phyloP scores from a whole-genome alignment of 1,140 invertebrate genomes.

The Papilio dardanus region DNA sequence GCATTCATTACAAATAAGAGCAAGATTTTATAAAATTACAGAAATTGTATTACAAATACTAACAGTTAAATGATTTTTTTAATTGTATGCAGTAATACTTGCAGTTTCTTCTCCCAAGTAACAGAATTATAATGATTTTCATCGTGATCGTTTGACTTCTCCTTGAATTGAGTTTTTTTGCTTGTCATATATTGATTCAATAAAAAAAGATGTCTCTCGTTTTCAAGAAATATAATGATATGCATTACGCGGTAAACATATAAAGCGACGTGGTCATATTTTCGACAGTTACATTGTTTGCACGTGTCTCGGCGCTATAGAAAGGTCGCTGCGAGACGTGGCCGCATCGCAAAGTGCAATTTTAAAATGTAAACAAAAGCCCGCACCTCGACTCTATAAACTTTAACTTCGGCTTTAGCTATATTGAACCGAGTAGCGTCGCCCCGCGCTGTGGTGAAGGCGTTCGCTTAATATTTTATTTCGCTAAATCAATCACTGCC shows the following conservation, averaged over 20 bases:
- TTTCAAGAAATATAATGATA: slow-evolving; percentile 12
- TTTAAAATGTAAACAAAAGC: slow-evolving; percentile 78
- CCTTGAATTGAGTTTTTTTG: too few species aligned
- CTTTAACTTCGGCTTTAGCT: slow-evolving; percentile 66
- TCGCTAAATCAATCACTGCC: slow-evolving; percentile 41
- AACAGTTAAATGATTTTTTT: too few species aligned
- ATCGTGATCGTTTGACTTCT: too few species aligned
- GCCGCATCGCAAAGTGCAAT: slow-evolving; percentile 75
- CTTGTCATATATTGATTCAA: too few species aligned
- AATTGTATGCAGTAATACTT: too few species aligned
- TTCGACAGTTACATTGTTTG: slow-evolving; percentile 74
- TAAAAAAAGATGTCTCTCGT: background rate
- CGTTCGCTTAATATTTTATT: slow-evolving; percentile 40
- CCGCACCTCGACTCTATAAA: slow-evolving; percentile 67
- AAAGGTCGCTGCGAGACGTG: slow-evolving; percentile 59
- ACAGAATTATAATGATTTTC: too few species aligned
- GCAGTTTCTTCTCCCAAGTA: too few species aligned
- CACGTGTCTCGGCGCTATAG: slow-evolving; percentile 63
- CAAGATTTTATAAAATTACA: too few species aligned
- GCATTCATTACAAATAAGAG: too few species aligned
- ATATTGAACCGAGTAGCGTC: slow-evolving; percentile 61
- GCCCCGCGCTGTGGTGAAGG: background rate
- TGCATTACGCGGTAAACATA: slow-evolving; percentile 35
- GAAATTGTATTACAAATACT: too few species aligned
- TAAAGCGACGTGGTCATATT: slow-evolving; percentile 58